phyloP scores from a whole-genome alignment of 2,888 invertebrate genomes.

The Trachelus iudaicus region DNA sequence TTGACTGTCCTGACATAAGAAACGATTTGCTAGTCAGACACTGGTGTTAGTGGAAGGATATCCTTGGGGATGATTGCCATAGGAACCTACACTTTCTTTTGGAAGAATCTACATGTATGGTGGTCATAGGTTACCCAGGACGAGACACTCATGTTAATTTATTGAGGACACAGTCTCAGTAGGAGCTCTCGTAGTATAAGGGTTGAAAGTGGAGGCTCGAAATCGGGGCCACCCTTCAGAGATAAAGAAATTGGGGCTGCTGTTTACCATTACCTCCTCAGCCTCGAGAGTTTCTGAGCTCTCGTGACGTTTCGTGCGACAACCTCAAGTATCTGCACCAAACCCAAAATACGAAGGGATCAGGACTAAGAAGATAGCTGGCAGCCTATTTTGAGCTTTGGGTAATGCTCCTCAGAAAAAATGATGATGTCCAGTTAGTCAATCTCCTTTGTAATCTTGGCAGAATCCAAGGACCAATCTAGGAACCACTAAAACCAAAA shows the following conservation, averaged over 20 bases:
- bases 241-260: conserved; percentile 32
- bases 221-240: conserved; percentile 16
- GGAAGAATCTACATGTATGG: background rate
- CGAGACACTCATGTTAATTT: conserved; percentile 35
- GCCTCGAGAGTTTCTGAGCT: conserved; percentile 24
- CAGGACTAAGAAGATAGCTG: background rate
- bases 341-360: background rate
- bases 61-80: background rate
- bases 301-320: conserved; percentile 37
- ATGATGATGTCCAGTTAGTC: background rate
- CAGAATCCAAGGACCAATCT: background rate
- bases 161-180: conserved; percentile 25
- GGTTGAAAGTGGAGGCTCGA: conserved; percentile 37
- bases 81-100: background rate
- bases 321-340: conserved; percentile 30
- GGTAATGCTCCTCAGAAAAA: background rate
- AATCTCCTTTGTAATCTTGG: background rate
- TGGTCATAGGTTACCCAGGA: background rate
- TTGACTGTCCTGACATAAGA: background rate
- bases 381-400: background rate
- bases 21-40: background rate
- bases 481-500: background rate
- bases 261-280: conserved; percentile 50
- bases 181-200: conserved; percentile 40
- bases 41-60: background rate